Evolutionary conservation across 2,888 invertebrate species (phyloP), one percentile per base, ranked within the genome.

Genomic region (Eristalinus sepulchralis): DNA sequence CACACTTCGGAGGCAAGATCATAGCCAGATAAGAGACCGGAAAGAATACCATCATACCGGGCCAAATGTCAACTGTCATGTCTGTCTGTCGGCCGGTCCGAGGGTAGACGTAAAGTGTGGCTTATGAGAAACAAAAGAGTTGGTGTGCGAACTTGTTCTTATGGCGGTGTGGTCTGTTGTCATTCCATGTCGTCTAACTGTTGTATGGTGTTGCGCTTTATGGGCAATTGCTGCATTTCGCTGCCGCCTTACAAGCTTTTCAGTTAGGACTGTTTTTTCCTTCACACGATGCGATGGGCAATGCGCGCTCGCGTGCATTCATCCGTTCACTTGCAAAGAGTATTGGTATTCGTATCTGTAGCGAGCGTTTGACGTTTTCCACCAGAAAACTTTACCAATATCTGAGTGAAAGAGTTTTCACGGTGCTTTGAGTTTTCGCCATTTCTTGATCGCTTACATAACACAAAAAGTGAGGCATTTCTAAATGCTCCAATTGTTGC

Each of bases 181-280:
- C 47, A 6, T 55, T 68, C 55, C 62, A 57, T 78, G n/a, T 68
- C 57, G 64, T 68, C 70, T 62, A 60, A 64, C 63, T 36, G 63
- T 62, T 47, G 5, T 6, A 36, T 57, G 34, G 34, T 24, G 67
- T 55, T 13, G 10, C n/a, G 67, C 22, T 71, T 17, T 60, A 59
- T 80, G 70, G 80, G 84, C 75, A 84, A 83, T 70, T 70, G 76
- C 76, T n/a, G n/a, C n/a, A 84, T 84, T 84, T 84, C 76, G 76
- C 34, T 71, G 6, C n/a, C 34, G 10, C 60, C 67, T 83, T 72
- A 59, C 67, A 67, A 68, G 70, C 68, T 83, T 75, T 84, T 73
- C 27, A 78, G 73, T 79, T 53, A 64, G 67, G 20, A 22, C 47
- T 31, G 17, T 64, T 76, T 59, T 8, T 47, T 47, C 17, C 47